A percentile compares a stretch with the other conserved stretches of the same genome.
Conservation (phyloP, 1,140 invertebrate species). For the Leptestheria dahalacensis region DNA sequence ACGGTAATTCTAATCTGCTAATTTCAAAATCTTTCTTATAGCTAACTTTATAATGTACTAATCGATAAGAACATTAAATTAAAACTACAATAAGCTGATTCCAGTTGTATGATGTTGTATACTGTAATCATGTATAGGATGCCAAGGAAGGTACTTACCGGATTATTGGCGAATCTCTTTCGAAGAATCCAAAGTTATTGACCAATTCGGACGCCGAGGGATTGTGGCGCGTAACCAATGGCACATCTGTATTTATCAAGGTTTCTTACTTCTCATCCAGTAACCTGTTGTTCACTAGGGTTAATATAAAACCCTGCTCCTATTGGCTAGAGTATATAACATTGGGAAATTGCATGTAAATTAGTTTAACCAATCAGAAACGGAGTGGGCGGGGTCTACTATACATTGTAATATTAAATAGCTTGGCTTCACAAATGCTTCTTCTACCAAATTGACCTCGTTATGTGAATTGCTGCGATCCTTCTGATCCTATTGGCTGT, state of each 20-base stretch:
- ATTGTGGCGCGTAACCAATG: slow-evolving; percentile 19
- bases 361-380: too few relatives aligned
- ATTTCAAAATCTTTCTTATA: background rate
- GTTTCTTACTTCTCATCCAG: background rate
- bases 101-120: too few relatives aligned
- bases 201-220: slow-evolving; percentile 21
- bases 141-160: slow-evolving; percentile 18
- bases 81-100: background rate
- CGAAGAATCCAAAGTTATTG: slow-evolving; percentile 6
- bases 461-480: too few relatives aligned
- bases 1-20: slow-evolving; percentile 15
- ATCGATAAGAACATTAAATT: background rate
- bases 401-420: too few relatives aligned
- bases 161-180: slow-evolving; percentile 15
- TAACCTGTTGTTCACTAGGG: background rate
- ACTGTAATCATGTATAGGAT: background rate
- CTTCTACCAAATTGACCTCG: too few relatives aligned
- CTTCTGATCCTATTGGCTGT: too few relatives aligned
- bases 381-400: too few relatives aligned
- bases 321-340: too few relatives aligned
- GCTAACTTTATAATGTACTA: background rate
- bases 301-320: background rate
- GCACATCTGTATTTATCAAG: slow-evolving; percentile 2
- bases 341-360: too few relatives aligned
- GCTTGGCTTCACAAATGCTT: too few relatives aligned